Evolutionary conservation across 23 tunicate genomes (phyloP).

Genomic region (Diplosoma virens): DNA sequence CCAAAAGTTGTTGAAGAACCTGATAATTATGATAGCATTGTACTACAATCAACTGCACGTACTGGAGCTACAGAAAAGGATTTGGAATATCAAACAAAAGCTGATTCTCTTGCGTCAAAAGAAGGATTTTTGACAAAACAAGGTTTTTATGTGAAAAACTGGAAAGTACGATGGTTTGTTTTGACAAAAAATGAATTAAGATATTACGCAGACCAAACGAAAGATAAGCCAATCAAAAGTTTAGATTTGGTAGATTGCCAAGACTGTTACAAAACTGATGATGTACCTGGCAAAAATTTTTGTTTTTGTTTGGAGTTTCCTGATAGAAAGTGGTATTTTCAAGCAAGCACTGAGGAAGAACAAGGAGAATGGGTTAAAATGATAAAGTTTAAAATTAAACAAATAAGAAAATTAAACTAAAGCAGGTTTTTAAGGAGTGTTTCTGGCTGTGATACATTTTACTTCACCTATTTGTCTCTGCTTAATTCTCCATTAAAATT

Average conservation of each 20-base stretch:
- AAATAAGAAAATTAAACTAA: slow-evolving; percentile 24
- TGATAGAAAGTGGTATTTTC: slow-evolving; percentile 85
- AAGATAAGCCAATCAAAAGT: slow-evolving; percentile 85
- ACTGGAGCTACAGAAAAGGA: slow-evolving; percentile 87
- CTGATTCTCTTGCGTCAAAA: slow-evolving; percentile 88
- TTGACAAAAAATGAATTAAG: slow-evolving; percentile 75
- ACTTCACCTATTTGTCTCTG: too few relatives aligned
- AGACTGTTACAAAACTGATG: slow-evolving; percentile 79
- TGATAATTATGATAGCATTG: slow-evolving; percentile 88
- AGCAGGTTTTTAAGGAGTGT: too few relatives aligned
- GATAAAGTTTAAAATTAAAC: slow-evolving; percentile 77
- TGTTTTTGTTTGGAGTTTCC: slow-evolving; percentile 82
- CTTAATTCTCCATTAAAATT: too few relatives aligned
- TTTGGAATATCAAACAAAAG: slow-evolving; percentile 63
- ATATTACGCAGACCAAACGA: slow-evolving; percentile 76
- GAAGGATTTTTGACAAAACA: slow-evolving; percentile 93
- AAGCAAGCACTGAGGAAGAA: slow-evolving; percentile 88
- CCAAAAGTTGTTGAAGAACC: slow-evolving; percentile 90
- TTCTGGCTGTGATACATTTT: too few relatives aligned
- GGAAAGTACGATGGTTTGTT: slow-evolving; percentile 95
- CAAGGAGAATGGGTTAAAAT: slow-evolving; percentile 91
- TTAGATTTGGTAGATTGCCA: slow-evolving; percentile 78
- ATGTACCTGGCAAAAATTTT: slow-evolving; percentile 56
- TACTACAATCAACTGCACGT: slow-evolving; percentile 75
- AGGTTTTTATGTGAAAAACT: slow-evolving; percentile 78